phyloP scores from a whole-genome alignment of 2,113 vertebrate species.

The Salminus brasiliensis region DNA sequence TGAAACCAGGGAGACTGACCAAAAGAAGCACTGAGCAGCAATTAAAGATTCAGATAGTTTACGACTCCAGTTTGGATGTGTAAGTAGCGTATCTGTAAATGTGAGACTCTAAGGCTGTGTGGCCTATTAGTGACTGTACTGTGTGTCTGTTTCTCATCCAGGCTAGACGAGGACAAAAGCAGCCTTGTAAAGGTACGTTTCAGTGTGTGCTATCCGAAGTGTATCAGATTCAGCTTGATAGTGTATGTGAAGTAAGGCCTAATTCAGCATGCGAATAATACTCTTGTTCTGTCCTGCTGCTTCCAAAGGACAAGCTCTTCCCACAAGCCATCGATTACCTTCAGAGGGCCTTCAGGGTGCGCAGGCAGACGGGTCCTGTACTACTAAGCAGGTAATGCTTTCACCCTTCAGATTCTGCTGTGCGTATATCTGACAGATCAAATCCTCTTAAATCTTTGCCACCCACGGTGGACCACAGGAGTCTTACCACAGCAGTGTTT shows the following conservation, averaged over 20 bases:
- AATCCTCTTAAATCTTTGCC: constrained; percentile 12
- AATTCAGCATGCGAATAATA: constrained; percentile 6
- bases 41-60: constrained; percentile 87
- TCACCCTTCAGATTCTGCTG: neutral
- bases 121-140: constrained; percentile 10
- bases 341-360: constrained; percentile 89
- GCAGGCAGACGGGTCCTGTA: constrained; percentile 82
- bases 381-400: constrained; percentile 88
- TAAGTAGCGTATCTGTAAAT: constrained; percentile 68
- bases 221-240: neutral
- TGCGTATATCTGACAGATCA: neutral
- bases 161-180: constrained; percentile 86
- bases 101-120: neutral
- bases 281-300: constrained; percentile 35
- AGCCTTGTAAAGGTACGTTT: constrained; percentile 88
- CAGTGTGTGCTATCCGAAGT: neutral
- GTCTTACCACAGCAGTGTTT: constrained; percentile 25
- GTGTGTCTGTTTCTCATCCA: constrained; percentile 55
- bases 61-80: constrained; percentile 90
- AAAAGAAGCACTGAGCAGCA: constrained; percentile 86
- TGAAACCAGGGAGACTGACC: constrained; percentile 81
- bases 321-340: constrained; percentile 94
- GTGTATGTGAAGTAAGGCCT: neutral
- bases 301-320: constrained; percentile 87
- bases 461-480: neutral